phyloP scores from a whole-genome alignment of 1,140 invertebrate species.

The Chelonus insularis region DNA sequence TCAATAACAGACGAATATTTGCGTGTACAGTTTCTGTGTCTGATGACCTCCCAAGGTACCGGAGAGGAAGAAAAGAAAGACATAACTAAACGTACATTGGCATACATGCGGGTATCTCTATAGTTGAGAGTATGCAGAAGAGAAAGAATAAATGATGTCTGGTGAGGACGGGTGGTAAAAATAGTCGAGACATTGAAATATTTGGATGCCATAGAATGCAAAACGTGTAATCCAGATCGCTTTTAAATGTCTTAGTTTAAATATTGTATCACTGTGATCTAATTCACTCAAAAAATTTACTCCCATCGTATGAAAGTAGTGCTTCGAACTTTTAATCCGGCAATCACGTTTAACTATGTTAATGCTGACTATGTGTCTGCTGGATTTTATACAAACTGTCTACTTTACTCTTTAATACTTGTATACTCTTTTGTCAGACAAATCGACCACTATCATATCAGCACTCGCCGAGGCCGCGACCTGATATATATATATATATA shows the following conservation, averaged over 20 bases:
- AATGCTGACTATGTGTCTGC: no score
- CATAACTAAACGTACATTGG: neutral
- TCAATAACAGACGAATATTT: constrained; percentile 9
- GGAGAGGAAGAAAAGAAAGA: neutral
- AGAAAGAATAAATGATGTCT: constrained; percentile 14
- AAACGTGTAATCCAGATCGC: constrained; percentile 13
- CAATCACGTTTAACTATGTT: no score
- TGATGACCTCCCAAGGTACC: neutral
- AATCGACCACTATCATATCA: constrained; percentile 46
- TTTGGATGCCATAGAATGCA: constrained; percentile 18
- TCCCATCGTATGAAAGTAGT: no score
- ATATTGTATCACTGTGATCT: no score
- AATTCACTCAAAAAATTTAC: neutral
- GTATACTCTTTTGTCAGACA: neutral
- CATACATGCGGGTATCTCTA: constrained; percentile 1
- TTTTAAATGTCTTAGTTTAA: neutral
- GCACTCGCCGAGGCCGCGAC: constrained; percentile 47
- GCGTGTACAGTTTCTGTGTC: neutral
- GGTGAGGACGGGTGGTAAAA: constrained; percentile 9
- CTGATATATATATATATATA: no score
- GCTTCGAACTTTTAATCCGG: no score
- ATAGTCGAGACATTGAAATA: constrained; percentile 21
- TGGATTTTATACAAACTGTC: no score
- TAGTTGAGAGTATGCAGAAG: neutral
- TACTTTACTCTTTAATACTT: no score